phyloP scores from a whole-genome alignment of 1,140 invertebrate species.

The Euwallacea fornicatus region DNA sequence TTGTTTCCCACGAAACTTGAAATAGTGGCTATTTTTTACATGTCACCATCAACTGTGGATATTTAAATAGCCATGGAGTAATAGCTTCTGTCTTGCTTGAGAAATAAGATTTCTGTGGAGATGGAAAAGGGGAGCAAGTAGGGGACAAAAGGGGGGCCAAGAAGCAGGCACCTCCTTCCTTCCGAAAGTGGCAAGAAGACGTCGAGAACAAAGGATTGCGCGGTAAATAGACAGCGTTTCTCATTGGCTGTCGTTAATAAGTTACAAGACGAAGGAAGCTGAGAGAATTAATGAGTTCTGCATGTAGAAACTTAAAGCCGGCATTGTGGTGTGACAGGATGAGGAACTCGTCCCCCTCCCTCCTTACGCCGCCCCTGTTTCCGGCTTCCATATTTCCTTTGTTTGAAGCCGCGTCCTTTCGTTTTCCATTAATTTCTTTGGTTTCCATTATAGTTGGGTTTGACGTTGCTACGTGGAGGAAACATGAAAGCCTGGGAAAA shows the following conservation, averaged over 20 bases:
- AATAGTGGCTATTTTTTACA: no score
- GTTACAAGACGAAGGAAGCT: slow-evolving; percentile 46
- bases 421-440: slow-evolving; percentile 41
- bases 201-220: slow-evolving; percentile 43
- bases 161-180: slow-evolving; percentile 6
- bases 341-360: slow-evolving; percentile 7
- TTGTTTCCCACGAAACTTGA: no score
- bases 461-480: slow-evolving; percentile 18
- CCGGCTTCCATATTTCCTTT: slow-evolving; percentile 28
- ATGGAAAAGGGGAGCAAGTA: slow-evolving; percentile 1
- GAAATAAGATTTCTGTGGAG: background rate
- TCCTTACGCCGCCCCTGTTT: background rate
- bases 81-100: no score
- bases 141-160: slow-evolving; percentile 14
- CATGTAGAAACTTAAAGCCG: slow-evolving; percentile 41
- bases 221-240: slow-evolving; percentile 47
- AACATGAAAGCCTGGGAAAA: slow-evolving; percentile 25
- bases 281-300: slow-evolving; percentile 47
- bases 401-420: slow-evolving; percentile 22
- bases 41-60: no score
- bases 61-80: no score
- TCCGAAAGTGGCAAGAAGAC: slow-evolving; percentile 40
- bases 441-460: slow-evolving; percentile 34
- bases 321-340: slow-evolving; percentile 41
- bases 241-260: slow-evolving; percentile 50